phyloP scores from a whole-genome alignment of 2,888 invertebrate genomes.

The Oasisia sp. region DNA sequence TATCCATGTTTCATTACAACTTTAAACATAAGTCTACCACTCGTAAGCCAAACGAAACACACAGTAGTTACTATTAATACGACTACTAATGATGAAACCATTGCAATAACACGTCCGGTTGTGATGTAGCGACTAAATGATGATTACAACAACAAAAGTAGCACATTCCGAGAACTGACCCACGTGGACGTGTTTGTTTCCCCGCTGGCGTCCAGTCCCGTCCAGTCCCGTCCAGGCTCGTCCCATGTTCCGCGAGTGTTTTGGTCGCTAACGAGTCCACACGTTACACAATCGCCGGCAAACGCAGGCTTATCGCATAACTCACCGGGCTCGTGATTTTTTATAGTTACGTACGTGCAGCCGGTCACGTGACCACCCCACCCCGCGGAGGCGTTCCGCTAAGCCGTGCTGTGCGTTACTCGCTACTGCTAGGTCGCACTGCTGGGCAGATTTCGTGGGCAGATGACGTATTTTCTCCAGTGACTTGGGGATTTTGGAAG shows the following conservation, averaged over 20 bases:
- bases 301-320: neutral
- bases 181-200: too few species aligned
- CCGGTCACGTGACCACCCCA: neutral
- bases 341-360: neutral
- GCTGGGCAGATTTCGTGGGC: neutral
- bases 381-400: neutral
- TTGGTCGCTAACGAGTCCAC: neutral
- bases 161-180: too few species aligned
- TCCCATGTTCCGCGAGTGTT: neutral
- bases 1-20: neutral
- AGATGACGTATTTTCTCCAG: neutral
- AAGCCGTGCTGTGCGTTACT: neutral
- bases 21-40: neutral
- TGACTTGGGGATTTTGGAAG: neutral
- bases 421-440: neutral
- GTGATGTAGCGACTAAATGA: too few species aligned
- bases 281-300: neutral
- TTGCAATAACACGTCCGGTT: too few species aligned
- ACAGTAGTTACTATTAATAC: too few species aligned
- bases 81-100: too few species aligned
- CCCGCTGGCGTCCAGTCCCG: too few species aligned
- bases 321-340: neutral
- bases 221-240: too few species aligned
- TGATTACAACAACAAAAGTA: too few species aligned
- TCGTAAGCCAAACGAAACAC: too few species aligned